A percentile compares a stretch with the other conserved stretches of the same genome.
Conservation (phyloP, 2,797 vertebrate genomes). For the Onychomys torridus region DNA sequence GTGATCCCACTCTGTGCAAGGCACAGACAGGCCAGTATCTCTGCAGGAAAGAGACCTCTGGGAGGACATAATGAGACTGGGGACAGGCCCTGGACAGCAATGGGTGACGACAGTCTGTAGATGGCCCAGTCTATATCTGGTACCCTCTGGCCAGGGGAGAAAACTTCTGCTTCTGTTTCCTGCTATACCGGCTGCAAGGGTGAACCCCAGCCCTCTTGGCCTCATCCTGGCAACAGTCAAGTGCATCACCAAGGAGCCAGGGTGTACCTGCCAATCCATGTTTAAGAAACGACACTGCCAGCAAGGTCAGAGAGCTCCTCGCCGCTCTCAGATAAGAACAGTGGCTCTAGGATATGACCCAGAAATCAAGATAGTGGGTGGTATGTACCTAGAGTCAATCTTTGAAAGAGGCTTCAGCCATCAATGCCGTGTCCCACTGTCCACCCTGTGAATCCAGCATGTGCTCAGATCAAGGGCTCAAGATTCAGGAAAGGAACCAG, state of each 20-base stretch:
- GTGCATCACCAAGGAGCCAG: no score
- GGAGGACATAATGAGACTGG: neutral
- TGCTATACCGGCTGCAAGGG: neutral
- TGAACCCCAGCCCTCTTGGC: neutral
- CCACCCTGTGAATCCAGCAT: neutral
- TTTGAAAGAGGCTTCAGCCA: neutral
- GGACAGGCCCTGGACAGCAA: neutral
- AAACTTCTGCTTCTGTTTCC: neutral
- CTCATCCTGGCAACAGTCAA: neutral
- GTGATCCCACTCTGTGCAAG: neutral
- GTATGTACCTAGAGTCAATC: neutral
- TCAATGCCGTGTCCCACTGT: no score
- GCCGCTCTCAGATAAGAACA: neutral
- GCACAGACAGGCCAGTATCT: neutral
- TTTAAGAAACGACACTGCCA: neutral
- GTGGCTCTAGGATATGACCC: neutral
- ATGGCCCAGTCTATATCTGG: neutral
- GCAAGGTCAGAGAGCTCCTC: neutral
- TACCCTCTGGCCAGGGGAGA: neutral
- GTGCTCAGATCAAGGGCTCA: neutral
- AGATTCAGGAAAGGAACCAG: neutral
- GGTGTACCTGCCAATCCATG: neutral
- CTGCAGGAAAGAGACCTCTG: neutral
- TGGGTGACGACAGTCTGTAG: accelerated
- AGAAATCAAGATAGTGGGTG: neutral